Evolutionary conservation across 2,113 vertebrate species (phyloP).

Genomic region (Aspiorhynchus laticeps): DNA sequence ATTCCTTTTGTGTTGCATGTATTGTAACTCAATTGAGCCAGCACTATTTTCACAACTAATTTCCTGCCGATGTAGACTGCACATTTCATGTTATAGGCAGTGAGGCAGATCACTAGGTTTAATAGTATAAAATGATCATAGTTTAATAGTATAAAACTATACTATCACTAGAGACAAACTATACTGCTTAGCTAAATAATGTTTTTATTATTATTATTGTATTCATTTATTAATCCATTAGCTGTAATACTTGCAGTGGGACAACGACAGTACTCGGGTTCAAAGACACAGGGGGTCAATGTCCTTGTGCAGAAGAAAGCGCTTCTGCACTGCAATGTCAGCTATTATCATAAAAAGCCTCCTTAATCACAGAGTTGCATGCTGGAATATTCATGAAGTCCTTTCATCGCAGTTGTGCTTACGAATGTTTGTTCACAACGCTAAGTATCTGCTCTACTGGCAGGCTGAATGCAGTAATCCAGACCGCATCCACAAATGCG

Average conservation of each 20-base stretch:
- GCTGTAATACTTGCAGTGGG: conserved; percentile 3
- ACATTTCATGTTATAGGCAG: neutral
- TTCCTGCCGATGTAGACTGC: neutral
- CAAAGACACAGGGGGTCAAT: conserved; percentile 3
- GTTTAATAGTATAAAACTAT: too few relatives aligned
- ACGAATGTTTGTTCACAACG: neutral
- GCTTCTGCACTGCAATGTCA: conserved; percentile 6
- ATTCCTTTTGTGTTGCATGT: neutral
- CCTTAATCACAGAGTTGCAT: conserved; percentile 11
- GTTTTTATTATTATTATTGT: neutral
- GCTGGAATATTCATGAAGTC: conserved; percentile 32
- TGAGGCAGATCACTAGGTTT: neutral
- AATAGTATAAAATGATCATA: too few relatives aligned
- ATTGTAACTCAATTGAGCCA: neutral
- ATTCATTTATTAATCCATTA: neutral
- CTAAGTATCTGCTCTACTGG: neutral
- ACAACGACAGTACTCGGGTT: neutral
- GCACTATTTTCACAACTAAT: too few relatives aligned
- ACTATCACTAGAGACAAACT: too few relatives aligned
- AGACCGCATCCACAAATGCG: neutral
- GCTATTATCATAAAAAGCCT: conserved; percentile 22
- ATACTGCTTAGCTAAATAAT: neutral
- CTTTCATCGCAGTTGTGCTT: conserved; percentile 13
- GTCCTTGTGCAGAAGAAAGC: neutral
- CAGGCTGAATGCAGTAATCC: neutral